Percentiles rank a stretch among this genome's conserved stretches.
These are phyloP conservation scores for Ctenopoma multispine DNA, from an alignment of 2,797 vertebrate species.

Conservation along the genomic window DNA sequence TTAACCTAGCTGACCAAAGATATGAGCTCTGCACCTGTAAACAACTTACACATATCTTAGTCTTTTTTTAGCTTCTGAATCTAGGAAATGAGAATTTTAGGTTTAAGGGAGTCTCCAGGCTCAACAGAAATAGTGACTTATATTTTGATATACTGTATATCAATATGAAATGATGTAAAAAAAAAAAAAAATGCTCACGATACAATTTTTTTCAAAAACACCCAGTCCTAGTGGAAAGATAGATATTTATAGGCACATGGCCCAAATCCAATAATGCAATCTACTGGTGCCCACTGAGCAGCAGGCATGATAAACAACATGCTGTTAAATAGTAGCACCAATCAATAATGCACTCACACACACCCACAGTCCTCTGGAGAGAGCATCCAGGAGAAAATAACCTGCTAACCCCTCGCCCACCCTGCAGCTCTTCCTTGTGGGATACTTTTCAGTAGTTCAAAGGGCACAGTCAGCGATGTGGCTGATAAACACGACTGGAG, in stretches of 20 bases:
- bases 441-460: constrained; percentile 54
- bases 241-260: constrained; percentile 41
- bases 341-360: constrained; percentile 65
- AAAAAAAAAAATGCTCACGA: background rate
- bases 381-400: constrained; percentile 54
- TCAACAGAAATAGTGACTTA: background rate
- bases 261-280: constrained; percentile 51
- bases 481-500: constrained; percentile 39
- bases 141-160: background rate
- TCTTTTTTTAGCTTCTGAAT: background rate
- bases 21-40: background rate
- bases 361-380: constrained; percentile 15
- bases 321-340: constrained; percentile 64
- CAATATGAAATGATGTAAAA: background rate
- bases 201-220: background rate
- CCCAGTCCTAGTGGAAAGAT: constrained; percentile 1
- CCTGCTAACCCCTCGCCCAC: constrained; percentile 42
- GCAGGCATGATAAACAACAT: constrained; percentile 71
- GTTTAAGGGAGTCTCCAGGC: background rate
- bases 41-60: background rate
- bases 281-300: constrained; percentile 48
- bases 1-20: background rate
- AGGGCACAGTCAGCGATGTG: constrained; percentile 49
- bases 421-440: constrained; percentile 29
- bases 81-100: background rate